A percentile compares a stretch with the other conserved stretches of the same genome.
Evolutionary conservation across 2,113 vertebrate species (phyloP).

Genomic region (Sinocyclocheilus anophthalmus): DNA sequence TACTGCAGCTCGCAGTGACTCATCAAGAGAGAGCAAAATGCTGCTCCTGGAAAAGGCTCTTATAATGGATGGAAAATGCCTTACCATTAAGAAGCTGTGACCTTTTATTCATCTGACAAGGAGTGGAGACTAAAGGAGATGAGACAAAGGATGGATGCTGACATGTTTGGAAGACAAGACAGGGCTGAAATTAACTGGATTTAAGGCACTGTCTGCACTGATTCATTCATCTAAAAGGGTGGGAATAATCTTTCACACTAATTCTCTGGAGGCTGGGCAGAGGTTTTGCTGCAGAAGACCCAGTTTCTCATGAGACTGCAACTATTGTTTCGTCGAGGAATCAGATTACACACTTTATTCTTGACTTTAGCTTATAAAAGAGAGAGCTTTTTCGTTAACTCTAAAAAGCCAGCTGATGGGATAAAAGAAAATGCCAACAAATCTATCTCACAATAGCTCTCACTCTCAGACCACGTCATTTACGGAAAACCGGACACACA

Average conservation of each 20-base stretch:
- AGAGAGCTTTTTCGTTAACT: background rate
- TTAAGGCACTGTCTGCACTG: background rate
- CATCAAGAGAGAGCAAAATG: conserved; percentile 15
- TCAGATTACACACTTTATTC: conserved; percentile 12
- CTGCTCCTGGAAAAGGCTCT: background rate
- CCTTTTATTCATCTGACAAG: background rate
- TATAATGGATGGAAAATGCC: background rate
- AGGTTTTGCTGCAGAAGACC: conserved; percentile 12
- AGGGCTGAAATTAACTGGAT: background rate
- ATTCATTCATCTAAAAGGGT: background rate
- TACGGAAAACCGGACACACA: conserved; percentile 50
- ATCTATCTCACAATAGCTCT: background rate
- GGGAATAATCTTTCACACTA: conserved; percentile 23
- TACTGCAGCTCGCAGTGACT: conserved; percentile 30
- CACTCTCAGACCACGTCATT: too few relatives aligned
- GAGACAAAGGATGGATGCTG: background rate
- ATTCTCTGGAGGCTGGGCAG: background rate
- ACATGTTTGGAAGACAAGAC: background rate
- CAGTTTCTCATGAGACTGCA: conserved; percentile 1
- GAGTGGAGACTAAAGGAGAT: background rate
- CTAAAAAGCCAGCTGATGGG: too few relatives aligned
- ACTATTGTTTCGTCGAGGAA: background rate
- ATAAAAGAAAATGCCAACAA: background rate
- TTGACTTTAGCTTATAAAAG: conserved; percentile 7
- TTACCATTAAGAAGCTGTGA: background rate